These are phyloP conservation scores for Rhyacichthys aspro DNA, from an alignment of 2,797 vertebrate species.

Conservation along the genomic window DNA sequence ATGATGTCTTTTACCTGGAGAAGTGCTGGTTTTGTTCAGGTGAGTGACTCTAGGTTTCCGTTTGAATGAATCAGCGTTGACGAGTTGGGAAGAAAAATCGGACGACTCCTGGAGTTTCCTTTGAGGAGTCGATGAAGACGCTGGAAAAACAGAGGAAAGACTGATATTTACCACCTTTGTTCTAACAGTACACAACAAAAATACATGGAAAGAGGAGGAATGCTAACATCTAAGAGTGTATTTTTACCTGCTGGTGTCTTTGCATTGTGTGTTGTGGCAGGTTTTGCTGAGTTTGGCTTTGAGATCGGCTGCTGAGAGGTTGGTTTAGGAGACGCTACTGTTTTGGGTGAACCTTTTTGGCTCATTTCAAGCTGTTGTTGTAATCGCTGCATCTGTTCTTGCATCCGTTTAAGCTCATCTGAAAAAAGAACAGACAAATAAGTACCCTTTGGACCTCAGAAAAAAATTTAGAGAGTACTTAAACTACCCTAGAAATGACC, in stretches of 20 bases:
- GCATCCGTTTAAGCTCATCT: constrained; percentile 89
- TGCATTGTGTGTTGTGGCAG: constrained; percentile 26
- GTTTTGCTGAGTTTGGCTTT: constrained; percentile 33
- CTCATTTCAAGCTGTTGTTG: constrained; percentile 87
- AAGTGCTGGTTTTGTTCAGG: constrained; percentile 51
- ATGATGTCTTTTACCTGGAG: constrained; percentile 34
- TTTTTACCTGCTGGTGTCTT: constrained; percentile 48
- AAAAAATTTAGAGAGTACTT: too few relatives aligned
- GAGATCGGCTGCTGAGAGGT: neutral
- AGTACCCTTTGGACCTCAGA: too few relatives aligned
- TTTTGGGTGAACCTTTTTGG: constrained; percentile 58
- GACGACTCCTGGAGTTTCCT: constrained; percentile 81
- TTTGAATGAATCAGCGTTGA: constrained; percentile 63
- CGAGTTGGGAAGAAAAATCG: constrained; percentile 77
- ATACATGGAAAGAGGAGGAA: neutral
- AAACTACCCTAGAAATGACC: too few relatives aligned
- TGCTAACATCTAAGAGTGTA: neutral
- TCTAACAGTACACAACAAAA: neutral
- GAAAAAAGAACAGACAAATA: neutral
- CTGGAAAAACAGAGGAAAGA: constrained; percentile 9
- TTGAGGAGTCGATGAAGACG: constrained; percentile 60
- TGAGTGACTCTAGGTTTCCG: constrained; percentile 71
- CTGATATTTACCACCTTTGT: neutral
- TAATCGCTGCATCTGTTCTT: constrained; percentile 89
- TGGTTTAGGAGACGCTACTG: constrained; percentile 38